Evolutionary conservation across 2,888 invertebrate species (phyloP), one percentile per base, ranked within the genome.

Genomic region (Acanthopleura granulata): DNA sequence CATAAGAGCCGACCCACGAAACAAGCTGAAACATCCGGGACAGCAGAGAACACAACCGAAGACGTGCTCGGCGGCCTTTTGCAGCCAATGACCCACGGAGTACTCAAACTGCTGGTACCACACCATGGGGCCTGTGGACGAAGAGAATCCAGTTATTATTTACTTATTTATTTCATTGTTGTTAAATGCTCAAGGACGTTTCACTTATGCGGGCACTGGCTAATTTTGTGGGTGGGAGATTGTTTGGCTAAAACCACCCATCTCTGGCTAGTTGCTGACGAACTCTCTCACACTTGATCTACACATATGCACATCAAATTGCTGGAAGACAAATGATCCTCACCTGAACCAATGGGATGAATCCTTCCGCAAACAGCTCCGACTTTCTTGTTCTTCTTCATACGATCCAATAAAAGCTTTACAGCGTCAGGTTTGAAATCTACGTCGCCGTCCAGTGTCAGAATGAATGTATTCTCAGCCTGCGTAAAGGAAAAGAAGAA

Each of bases 71-170:
- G 99, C 98, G 57, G 99, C 98, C 92, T 99, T 99, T 92, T 99
- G 99, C 87, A 99, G 95, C 99, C 99, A 99, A 94, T 99, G 99
- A 87, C 99, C 99, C 88, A 99, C 97, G 69, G 99, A 99, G 91
- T 99, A 99, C 91, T 99, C 99, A 91, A 99, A 99, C 93, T 97
- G 94, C 91, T 99, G 99, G 91, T 99, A 99, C 98, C 99, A 99
- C 76, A 97, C 97, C 98, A 99, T 98, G 0, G 97, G 96, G 76
- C 98, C 97, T 93, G 81, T 40, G 40, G 40, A 40, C 9, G 40
- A 40, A 40, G 51, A 57, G 57, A 57, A 57, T 1, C 18, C 3
- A 57, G 14, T 14, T 51, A 15, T 51, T 51, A 51, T 51, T 51
- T 15, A 15, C 51, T 51, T n/a, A n/a, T n/a, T n/a, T n/a, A n/a